Evolutionary conservation across 2,888 invertebrate species (phyloP).

Genomic region (Chrysolina haemoptera): DNA sequence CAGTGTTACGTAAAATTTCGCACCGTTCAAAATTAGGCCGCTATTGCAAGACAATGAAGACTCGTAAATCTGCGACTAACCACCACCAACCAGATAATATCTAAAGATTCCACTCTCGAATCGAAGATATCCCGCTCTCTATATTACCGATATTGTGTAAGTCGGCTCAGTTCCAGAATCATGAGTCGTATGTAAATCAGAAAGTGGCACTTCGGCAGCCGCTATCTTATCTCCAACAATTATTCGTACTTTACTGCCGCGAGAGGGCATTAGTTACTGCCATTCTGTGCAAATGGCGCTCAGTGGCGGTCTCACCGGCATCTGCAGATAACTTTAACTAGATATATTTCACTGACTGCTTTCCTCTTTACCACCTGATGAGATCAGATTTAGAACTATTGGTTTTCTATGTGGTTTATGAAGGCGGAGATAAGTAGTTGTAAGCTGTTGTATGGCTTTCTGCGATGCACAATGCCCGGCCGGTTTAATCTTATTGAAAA

Average conservation of each 20-base stretch:
- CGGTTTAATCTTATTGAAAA: constrained; percentile 51
- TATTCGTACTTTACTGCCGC: constrained; percentile 67
- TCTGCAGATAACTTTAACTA: constrained; percentile 63
- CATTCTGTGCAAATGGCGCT: constrained; percentile 67
- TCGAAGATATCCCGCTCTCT: constrained; percentile 36
- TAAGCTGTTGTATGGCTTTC: constrained; percentile 52
- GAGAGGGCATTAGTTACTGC: constrained; percentile 64
- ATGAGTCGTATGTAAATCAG: constrained; percentile 67
- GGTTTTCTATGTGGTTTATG: constrained; percentile 57
- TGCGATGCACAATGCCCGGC: constrained; percentile 38
- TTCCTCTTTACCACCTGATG: constrained; percentile 62
- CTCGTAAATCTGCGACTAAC: constrained; percentile 56
- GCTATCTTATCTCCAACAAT: constrained; percentile 69
- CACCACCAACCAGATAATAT: constrained; percentile 56
- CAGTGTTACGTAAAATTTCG: neutral
- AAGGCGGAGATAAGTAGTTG: constrained; percentile 54
- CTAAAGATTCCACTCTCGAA: constrained; percentile 49
- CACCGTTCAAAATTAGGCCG: constrained; percentile 51
- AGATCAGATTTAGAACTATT: constrained; percentile 63
- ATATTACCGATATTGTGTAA: constrained; percentile 53
- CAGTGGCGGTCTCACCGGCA: constrained; percentile 60
- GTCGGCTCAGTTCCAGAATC: constrained; percentile 60
- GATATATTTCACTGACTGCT: constrained; percentile 60
- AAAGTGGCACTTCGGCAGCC: constrained; percentile 48
- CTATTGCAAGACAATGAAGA: constrained; percentile 46